Conservation (phyloP, 2,888 invertebrate species). For the Thymelicus sylvestris region DNA sequence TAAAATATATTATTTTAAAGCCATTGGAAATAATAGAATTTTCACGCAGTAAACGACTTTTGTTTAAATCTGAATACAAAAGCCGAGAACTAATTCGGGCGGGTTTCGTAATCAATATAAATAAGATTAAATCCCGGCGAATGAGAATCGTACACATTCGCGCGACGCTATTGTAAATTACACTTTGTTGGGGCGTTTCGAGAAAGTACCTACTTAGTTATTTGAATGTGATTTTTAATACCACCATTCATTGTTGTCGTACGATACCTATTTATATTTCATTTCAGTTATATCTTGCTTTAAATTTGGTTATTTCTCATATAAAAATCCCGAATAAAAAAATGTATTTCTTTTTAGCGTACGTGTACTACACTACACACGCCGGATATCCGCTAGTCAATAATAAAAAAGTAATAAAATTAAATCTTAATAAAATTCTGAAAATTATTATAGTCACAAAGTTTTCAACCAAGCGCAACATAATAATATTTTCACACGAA, state of each 20-base stretch:
- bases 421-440: too few species aligned
- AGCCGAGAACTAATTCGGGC: slow-evolving; percentile 18
- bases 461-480: background rate
- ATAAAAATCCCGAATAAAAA: too few species aligned
- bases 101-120: slow-evolving; percentile 33
- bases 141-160: slow-evolving; percentile 22
- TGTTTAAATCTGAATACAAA: slow-evolving; percentile 18
- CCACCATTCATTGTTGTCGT: background rate
- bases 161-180: slow-evolving; percentile 24
- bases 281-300: too few species aligned
- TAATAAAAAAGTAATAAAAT: too few species aligned
- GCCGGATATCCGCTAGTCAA: too few species aligned
- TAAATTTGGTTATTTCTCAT: too few species aligned
- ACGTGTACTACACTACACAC: too few species aligned
- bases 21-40: background rate
- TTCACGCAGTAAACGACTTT: background rate
- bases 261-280: background rate
- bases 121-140: slow-evolving; percentile 29
- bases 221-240: background rate
- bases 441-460: background rate
- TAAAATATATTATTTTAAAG: background rate
- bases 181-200: slow-evolving; percentile 9
- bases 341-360: too few species aligned
- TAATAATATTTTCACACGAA: slow-evolving; percentile 11
- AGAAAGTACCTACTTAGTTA: background rate